Percentiles rank a stretch among this genome's conserved stretches.
Conservation (phyloP, 2,888 invertebrate genomes). For the Lasius fuliginosus region DNA sequence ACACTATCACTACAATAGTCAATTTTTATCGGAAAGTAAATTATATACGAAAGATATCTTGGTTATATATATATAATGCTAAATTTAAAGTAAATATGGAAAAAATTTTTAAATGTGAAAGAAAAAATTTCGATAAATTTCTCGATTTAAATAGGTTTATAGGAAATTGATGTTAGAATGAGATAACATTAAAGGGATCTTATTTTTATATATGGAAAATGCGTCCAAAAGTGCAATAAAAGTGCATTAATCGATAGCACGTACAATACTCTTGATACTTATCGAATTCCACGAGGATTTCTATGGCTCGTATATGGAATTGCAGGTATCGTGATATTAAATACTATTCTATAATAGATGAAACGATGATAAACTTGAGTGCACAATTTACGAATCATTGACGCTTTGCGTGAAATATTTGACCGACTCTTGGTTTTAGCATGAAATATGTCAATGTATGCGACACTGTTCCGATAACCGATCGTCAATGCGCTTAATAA, state of each 20-base stretch:
- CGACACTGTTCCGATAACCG: background rate
- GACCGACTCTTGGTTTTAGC: background rate
- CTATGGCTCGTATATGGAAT: too few species aligned
- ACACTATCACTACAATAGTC: background rate
- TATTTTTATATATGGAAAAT: background rate
- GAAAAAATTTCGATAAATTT: background rate
- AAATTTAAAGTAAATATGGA: background rate
- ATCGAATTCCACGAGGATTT: background rate
- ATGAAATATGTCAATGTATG: background rate
- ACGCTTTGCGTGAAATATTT: background rate
- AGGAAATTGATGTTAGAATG: background rate
- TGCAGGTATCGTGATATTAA: background rate
- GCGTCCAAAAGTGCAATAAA: background rate
- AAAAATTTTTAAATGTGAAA: background rate
- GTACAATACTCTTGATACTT: background rate
- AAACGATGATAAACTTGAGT: background rate
- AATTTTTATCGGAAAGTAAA: background rate
- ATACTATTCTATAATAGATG: background rate
- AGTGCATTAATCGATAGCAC: background rate
- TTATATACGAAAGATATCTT: background rate
- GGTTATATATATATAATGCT: background rate
- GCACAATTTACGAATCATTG: background rate
- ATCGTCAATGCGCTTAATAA: conserved; percentile 8
- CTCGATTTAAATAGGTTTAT: background rate
- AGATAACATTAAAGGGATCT: background rate